A percentile compares a stretch with the other conserved stretches of the same genome.
Evolutionary conservation across 2,113 vertebrate genomes (phyloP).

Genomic region (Brachirus orientalis): DNA sequence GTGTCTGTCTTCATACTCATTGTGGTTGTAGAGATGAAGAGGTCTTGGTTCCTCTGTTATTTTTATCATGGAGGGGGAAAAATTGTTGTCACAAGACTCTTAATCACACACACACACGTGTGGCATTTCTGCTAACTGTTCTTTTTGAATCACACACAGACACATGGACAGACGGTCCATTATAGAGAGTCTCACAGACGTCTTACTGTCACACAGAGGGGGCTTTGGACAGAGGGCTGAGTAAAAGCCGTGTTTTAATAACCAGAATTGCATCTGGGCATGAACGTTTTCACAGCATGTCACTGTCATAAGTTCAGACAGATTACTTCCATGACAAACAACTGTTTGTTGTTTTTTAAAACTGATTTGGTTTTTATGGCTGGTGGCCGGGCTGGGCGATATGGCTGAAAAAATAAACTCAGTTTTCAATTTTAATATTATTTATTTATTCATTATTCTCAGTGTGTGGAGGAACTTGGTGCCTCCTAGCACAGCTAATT

Average conservation of each 20-base stretch:
- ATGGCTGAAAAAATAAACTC: too few relatives aligned
- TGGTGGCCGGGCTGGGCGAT: too few relatives aligned
- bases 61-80: slow-evolving; percentile 49
- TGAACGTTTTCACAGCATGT: slow-evolving; percentile 51
- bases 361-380: too few relatives aligned
- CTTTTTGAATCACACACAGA: slow-evolving; percentile 25
- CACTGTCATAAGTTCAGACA: slow-evolving; percentile 35
- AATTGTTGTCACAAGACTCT: slow-evolving; percentile 60
- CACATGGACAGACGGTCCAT: slow-evolving; percentile 52
- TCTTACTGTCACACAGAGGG: slow-evolving; percentile 60
- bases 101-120: slow-evolving; percentile 48
- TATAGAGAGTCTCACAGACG: slow-evolving; percentile 62
- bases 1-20: slow-evolving; percentile 20
- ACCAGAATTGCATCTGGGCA: slow-evolving; percentile 55
- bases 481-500: too few relatives aligned
- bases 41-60: slow-evolving; percentile 59
- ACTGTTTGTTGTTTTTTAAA: too few relatives aligned
- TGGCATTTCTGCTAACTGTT: slow-evolving; percentile 37
- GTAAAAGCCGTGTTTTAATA: slow-evolving; percentile 68
- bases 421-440: too few relatives aligned
- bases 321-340: too few relatives aligned
- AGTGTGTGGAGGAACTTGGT: too few relatives aligned
- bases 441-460: too few relatives aligned
- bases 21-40: slow-evolving; percentile 27
- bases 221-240: slow-evolving; percentile 63